Conservation (phyloP, 1,140 invertebrate genomes). For the Linepithema humile region DNA sequence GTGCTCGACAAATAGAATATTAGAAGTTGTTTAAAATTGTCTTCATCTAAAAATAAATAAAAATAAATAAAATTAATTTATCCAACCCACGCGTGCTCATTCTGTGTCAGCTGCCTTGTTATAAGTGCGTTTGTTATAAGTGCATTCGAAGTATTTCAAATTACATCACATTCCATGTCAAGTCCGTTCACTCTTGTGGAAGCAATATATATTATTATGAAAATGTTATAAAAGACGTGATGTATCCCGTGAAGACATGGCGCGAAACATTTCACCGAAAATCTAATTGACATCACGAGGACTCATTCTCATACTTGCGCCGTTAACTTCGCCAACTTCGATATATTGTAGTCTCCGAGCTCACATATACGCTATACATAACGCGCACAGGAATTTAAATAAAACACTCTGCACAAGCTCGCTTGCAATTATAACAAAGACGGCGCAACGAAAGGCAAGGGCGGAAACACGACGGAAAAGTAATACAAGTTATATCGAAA, state of each 20-base stretch:
- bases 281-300: slow-evolving; percentile 1
- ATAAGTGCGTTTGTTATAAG: background rate
- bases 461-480: background rate
- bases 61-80: background rate
- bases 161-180: background rate
- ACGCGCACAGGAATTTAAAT: slow-evolving; percentile 12
- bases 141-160: background rate
- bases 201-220: slow-evolving; percentile 21
- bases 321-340: background rate
- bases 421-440: background rate
- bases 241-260: background rate
- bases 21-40: background rate
- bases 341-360: background rate
- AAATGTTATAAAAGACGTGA: background rate
- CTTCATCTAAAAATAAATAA: background rate
- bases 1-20: background rate
- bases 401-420: background rate
- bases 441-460: background rate
- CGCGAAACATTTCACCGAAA: background rate
- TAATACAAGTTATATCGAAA: background rate
- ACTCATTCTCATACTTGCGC: background rate
- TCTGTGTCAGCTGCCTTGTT: background rate
- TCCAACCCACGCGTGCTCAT: background rate
- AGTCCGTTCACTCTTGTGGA: no score
- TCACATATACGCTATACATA: background rate